Evolutionary conservation across 37 sponge, comb jelly and placozoan genomes (phyloP).

Genomic region (Theonella swinhoei): DNA sequence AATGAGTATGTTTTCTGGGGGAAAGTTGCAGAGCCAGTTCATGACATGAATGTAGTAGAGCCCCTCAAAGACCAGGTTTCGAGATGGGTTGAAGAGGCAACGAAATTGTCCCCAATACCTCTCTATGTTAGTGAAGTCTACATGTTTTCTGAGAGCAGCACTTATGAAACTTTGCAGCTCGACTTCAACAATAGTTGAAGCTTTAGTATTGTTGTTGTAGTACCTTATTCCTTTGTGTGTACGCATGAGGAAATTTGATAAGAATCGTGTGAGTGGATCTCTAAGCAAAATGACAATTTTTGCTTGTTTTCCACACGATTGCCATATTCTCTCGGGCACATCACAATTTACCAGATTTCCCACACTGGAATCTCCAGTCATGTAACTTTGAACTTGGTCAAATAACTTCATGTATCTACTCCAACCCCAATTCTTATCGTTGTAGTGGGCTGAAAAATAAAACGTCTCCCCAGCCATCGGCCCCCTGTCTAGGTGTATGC

Average conservation of each 20-base stretch:
- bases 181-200: conserved; percentile 23
- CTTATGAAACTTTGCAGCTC: conserved; percentile 26
- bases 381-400: background rate
- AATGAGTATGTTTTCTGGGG: conserved; percentile 73
- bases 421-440: conserved; percentile 68
- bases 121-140: conserved; percentile 8
- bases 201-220: background rate
- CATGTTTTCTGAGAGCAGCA: background rate
- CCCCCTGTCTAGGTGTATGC: conserved; percentile 48
- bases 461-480: conserved; percentile 70
- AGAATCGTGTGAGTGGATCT: conserved; percentile 53
- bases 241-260: conserved; percentile 69
- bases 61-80: conserved; percentile 64
- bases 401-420: conserved; percentile 34
- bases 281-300: conserved; percentile 67
- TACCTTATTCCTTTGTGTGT: background rate
- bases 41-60: conserved; percentile 62
- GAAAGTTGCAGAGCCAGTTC: conserved; percentile 83
- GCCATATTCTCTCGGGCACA: conserved; percentile 52
- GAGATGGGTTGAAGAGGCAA: conserved; percentile 35
- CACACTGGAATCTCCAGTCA: conserved; percentile 74
- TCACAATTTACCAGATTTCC: conserved; percentile 46
- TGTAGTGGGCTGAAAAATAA: conserved; percentile 58
- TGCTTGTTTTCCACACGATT: conserved; percentile 59
- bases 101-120: conserved; percentile 18